Conservation (phyloP, 2,797 vertebrate species). For the Limnodromus scolopaceus region DNA sequence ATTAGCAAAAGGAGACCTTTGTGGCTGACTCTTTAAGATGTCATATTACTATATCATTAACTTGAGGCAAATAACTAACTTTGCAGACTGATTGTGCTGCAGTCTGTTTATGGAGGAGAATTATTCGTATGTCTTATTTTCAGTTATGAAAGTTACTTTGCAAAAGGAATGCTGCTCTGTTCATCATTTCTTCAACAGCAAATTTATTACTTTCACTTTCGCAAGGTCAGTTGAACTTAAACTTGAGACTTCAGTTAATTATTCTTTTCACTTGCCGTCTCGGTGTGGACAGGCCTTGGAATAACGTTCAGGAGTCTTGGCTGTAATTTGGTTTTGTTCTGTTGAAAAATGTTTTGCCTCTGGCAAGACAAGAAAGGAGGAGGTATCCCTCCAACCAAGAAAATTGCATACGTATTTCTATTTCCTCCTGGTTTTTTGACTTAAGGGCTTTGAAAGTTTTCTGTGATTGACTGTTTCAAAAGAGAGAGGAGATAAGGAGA, state of each 20-base stretch:
- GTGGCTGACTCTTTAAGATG: not conserved
- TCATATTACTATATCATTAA: not conserved
- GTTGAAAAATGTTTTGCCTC: not conserved
- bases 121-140: not conserved
- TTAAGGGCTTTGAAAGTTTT: not conserved
- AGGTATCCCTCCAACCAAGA: not conserved
- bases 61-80: not conserved
- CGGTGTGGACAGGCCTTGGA: not conserved
- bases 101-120: not conserved
- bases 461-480: not conserved
- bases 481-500: not conserved
- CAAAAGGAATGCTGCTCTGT: not conserved
- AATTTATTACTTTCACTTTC: not conserved
- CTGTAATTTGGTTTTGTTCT: slow-evolving; percentile 28
- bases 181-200: not conserved
- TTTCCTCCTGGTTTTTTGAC: not conserved
- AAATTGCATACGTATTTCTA: not conserved
- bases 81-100: not conserved
- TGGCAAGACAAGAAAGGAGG: not conserved
- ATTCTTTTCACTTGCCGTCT: not conserved
- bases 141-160: not conserved
- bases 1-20: not conserved
- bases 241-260: not conserved
- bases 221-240: not conserved
- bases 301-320: not conserved